Evolutionary conservation across 1,140 invertebrate species (phyloP).

Genomic region (Drosophila erecta): DNA sequence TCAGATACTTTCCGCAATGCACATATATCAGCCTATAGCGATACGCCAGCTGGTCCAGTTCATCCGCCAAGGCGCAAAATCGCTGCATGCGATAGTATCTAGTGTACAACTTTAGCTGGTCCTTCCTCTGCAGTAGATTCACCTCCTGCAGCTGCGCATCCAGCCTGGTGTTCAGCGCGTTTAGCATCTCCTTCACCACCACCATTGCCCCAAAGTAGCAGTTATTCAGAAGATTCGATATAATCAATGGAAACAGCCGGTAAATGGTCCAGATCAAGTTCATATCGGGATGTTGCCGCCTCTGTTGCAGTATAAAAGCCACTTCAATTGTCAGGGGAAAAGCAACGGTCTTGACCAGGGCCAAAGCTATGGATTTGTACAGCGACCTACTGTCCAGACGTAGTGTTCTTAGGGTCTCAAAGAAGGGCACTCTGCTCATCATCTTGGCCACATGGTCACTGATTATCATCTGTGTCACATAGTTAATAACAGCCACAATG

Average conservation of each 20-base stretch:
- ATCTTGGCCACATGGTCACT: conserved; percentile 35
- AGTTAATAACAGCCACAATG: conserved; percentile 61
- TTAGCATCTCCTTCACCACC: conserved; percentile 49
- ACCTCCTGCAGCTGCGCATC: conserved; percentile 50
- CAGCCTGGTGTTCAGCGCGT: conserved; percentile 50
- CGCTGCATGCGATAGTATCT: conserved; percentile 69
- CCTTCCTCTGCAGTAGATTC: conserved; percentile 51
- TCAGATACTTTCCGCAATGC: conserved; percentile 51
- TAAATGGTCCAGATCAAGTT: conserved; percentile 56
- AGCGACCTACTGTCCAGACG: conserved; percentile 35
- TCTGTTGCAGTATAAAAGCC: conserved; percentile 57
- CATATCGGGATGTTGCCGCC: conserved; percentile 49
- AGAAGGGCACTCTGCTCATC: conserved; percentile 60
- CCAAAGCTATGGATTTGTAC: conserved; percentile 36
- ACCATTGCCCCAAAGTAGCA: conserved; percentile 70
- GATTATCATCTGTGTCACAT: conserved; percentile 52
- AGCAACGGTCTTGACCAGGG: conserved; percentile 47
- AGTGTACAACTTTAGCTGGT: conserved; percentile 39
- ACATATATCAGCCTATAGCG: conserved; percentile 55
- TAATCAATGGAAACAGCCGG: conserved; percentile 62
- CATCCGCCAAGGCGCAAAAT: conserved; percentile 66
- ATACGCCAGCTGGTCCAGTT: conserved; percentile 56
- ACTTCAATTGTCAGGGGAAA: conserved; percentile 60
- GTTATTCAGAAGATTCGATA: conserved; percentile 72
- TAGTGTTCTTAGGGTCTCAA: conserved; percentile 41